phyloP scores from a whole-genome alignment of 2,888 invertebrate genomes.

The Diogma glabrata region DNA sequence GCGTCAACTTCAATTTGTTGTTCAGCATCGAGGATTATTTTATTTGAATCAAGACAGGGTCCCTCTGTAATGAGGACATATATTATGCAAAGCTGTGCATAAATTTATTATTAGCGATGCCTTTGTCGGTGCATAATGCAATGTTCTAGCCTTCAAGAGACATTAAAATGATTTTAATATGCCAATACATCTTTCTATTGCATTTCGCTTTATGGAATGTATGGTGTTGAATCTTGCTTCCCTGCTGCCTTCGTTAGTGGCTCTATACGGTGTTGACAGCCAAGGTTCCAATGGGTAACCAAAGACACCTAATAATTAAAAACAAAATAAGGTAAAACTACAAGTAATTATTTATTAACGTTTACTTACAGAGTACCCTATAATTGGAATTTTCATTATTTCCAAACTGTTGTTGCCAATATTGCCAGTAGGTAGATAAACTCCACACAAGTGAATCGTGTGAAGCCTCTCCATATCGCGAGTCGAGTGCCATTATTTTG shows the following conservation, averaged over 20 bases:
- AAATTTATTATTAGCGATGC: not conserved
- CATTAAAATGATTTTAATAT: not conserved
- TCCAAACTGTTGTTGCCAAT: not conserved
- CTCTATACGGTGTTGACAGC: not conserved
- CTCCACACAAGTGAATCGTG: too few species aligned
- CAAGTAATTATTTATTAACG: not conserved
- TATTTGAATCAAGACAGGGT: too few species aligned
- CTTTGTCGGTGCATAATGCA: too few species aligned
- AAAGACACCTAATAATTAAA: too few species aligned
- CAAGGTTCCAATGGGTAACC: too few species aligned
- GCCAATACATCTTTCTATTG: not conserved
- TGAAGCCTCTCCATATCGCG: too few species aligned
- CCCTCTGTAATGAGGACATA: not conserved
- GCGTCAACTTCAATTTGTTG: not conserved
- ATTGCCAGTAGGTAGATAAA: not conserved
- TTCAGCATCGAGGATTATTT: not conserved
- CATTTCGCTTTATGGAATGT: not conserved
- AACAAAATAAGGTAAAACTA: not conserved
- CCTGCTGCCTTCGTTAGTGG: not conserved
- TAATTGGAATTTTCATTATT: not conserved
- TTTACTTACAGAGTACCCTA: not conserved
- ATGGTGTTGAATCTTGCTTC: not conserved
- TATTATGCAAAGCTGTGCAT: not conserved
- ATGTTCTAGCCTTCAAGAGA: not conserved
- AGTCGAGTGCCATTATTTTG: not conserved